Evolutionary conservation across 1,140 invertebrate genomes (phyloP).

Genomic region (Zaprionus nigranus): DNA sequence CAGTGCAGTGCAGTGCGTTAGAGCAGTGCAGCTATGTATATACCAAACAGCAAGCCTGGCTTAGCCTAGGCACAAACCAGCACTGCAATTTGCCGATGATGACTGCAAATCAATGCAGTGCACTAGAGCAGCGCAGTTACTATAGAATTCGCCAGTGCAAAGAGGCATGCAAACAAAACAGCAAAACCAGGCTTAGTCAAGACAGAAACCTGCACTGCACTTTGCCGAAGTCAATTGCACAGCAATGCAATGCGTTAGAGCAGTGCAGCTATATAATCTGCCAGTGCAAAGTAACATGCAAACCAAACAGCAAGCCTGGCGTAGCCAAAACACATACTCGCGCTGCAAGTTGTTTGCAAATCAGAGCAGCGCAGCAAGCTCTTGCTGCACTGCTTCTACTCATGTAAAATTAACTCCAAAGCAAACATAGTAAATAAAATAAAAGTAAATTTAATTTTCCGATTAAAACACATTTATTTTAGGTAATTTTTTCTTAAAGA

Average conservation of each 20-base stretch:
- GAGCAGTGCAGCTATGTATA: constrained; percentile 6
- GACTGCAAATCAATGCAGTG: background rate
- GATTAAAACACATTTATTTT: constrained; percentile 27
- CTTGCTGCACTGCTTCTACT: background rate
- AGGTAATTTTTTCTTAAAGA: constrained; percentile 33
- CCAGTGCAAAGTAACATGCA: too few species aligned
- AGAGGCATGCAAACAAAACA: too few species aligned
- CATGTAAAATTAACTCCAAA: background rate
- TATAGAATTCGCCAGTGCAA: too few species aligned
- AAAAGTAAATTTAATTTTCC: background rate
- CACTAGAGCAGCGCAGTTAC: background rate
- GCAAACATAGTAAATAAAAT: too few species aligned
- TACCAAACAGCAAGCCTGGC: too few species aligned
- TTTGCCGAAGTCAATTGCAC: background rate
- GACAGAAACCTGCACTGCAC: too few species aligned
- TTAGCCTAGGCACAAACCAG: constrained; percentile 6
- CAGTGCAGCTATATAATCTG: background rate
- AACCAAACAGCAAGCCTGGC: too few species aligned
- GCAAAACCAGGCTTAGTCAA: too few species aligned
- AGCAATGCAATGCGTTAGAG: background rate
- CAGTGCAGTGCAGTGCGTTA: background rate
- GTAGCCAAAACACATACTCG: too few species aligned
- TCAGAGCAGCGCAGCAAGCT: background rate
- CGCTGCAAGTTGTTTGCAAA: background rate
- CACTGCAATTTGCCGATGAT: background rate